These are phyloP conservation scores for Silvanus unidentatus DNA, from an alignment of 2,888 invertebrate genomes.

Conservation along the genomic window DNA sequence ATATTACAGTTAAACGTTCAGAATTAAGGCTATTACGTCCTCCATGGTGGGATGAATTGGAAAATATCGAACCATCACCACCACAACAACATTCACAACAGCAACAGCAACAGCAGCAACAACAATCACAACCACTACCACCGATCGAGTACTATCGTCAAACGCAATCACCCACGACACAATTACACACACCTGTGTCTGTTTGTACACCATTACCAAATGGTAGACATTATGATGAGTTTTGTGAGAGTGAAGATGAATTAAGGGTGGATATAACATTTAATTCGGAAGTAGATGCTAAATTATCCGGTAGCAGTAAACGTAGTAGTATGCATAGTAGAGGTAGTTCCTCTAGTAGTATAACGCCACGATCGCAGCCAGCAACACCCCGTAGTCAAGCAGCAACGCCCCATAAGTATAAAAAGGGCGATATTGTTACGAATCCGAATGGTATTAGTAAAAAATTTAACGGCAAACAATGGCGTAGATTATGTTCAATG, in stretches of 20 bases:
- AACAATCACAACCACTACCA: slow-evolving; percentile 11
- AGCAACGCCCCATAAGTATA: slow-evolving; percentile 90
- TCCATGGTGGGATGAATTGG: slow-evolving; percentile 95
- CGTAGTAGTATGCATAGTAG: slow-evolving; percentile 87
- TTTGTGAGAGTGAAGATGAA: slow-evolving; percentile 86
- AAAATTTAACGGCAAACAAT: slow-evolving; percentile 99
- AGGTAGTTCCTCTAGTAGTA: slow-evolving; percentile 85
- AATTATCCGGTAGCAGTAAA: slow-evolving; percentile 71
- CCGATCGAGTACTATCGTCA: slow-evolving; percentile 27
- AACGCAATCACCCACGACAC: slow-evolving; percentile 52
- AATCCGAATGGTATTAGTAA: slow-evolving; percentile 94
- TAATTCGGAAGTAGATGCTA: slow-evolving; percentile 70
- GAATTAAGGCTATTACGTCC: slow-evolving; percentile 85
- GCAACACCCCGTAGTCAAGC: slow-evolving; percentile 83
- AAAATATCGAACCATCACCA: slow-evolving; percentile 48
- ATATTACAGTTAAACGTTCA: slow-evolving; percentile 76
- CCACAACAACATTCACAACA: slow-evolving; percentile 11
- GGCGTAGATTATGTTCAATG: slow-evolving; percentile 88
- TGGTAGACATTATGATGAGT: slow-evolving; percentile 65
- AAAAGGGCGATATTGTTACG: slow-evolving; percentile 94
- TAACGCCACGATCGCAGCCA: slow-evolving; percentile 85
- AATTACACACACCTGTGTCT: slow-evolving; percentile 46
- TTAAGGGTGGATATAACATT: slow-evolving; percentile 79
- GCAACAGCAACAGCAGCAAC: not conserved
- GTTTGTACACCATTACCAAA: slow-evolving; percentile 51